Evolutionary conservation across 2,113 vertebrate species (phyloP).

Genomic region (Delphinus delphis): DNA sequence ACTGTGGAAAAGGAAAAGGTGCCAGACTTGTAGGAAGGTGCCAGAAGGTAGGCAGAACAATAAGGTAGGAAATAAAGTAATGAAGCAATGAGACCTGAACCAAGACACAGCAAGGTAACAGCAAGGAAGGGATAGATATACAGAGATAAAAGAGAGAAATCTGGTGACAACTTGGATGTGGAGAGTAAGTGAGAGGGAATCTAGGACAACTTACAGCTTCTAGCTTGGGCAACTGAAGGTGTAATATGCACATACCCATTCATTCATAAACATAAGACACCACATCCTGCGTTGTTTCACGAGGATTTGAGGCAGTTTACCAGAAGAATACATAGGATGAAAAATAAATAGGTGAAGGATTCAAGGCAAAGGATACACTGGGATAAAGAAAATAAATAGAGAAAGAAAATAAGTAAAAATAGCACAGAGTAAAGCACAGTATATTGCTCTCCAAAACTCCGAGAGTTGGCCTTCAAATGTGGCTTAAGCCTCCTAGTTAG

Average conservation of each 20-base stretch:
- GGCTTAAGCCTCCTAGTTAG: neutral
- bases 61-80: neutral
- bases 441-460: neutral
- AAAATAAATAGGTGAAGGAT: neutral
- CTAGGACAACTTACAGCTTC: neutral
- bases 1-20: neutral
- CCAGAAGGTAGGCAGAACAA: neutral
- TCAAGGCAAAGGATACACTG: neutral
- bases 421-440: neutral
- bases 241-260: neutral
- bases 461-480: neutral
- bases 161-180: neutral
- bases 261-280: neutral
- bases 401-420: conserved; percentile 46
- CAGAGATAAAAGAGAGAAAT: neutral
- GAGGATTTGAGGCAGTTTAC: neutral
- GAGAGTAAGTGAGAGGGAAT: neutral
- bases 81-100: neutral
- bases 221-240: neutral
- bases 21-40: neutral
- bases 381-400: neutral
- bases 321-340: neutral
- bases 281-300: neutral
- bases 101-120: neutral
- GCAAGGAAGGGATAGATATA: neutral